These are phyloP conservation scores for Rhynchotus rufescens DNA, from an alignment of 2,797 vertebrate species.

Conservation along the genomic window DNA sequence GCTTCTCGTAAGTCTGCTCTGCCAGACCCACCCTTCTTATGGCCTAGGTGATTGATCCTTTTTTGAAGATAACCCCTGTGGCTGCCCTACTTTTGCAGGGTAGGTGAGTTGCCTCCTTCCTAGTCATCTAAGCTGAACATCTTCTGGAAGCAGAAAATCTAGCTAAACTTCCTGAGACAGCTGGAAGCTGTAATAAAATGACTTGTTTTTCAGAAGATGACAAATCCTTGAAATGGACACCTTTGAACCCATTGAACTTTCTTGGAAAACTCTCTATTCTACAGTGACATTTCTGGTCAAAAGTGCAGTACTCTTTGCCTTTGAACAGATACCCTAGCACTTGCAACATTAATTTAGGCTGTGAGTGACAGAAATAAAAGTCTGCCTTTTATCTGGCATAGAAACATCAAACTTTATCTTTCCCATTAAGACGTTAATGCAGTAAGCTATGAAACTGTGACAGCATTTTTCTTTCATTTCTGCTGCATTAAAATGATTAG, in stretches of 20 bases:
- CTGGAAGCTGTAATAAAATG: background rate
- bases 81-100: background rate
- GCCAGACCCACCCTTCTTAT: background rate
- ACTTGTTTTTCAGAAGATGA: background rate
- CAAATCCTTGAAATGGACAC: background rate
- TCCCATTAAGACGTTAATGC: background rate
- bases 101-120: background rate
- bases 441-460: background rate
- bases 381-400: background rate
- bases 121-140: background rate
- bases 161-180: background rate
- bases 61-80: background rate
- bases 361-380: background rate
- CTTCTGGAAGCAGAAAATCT: background rate
- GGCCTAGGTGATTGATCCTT: background rate
- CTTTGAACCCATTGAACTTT: background rate
- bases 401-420: background rate
- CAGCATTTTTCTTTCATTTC: background rate
- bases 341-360: background rate
- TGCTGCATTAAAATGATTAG: background rate
- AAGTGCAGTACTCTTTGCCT: background rate
- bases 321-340: background rate
- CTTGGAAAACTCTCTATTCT: background rate
- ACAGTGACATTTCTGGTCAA: background rate
- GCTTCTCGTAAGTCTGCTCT: background rate